phyloP scores from a whole-genome alignment of 2,797 vertebrate species.

The Scolopax rusticola region DNA sequence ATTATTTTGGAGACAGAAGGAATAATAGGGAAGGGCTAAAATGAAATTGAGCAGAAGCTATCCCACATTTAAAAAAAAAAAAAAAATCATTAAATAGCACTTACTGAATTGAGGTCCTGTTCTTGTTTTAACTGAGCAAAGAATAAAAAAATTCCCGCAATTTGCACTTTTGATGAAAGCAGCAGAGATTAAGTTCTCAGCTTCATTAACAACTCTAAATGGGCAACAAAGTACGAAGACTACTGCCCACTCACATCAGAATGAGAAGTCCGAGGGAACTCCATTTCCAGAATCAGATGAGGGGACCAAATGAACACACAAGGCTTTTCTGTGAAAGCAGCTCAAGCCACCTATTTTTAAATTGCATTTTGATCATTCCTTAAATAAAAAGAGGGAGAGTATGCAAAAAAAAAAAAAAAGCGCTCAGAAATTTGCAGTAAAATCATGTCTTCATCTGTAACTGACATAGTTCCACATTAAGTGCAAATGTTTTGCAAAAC shows the following conservation, averaged over 20 bases:
- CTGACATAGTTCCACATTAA: slow-evolving; percentile 77
- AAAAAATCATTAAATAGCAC: background rate
- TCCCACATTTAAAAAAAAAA: background rate
- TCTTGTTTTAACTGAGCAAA: slow-evolving; percentile 36
- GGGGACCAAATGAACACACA: slow-evolving; percentile 32
- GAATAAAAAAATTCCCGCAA: slow-evolving; percentile 35
- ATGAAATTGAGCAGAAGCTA: background rate
- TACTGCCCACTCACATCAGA: slow-evolving; percentile 29
- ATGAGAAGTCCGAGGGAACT: slow-evolving; percentile 45
- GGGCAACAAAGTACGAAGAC: slow-evolving; percentile 39
- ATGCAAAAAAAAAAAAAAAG: background rate
- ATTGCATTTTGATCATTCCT: slow-evolving; percentile 56
- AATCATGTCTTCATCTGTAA: slow-evolving; percentile 68
- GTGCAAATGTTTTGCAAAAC: slow-evolving; percentile 80
- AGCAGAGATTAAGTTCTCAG: background rate
- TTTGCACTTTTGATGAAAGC: slow-evolving; percentile 27
- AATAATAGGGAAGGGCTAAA: background rate
- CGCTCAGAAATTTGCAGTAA: slow-evolving; percentile 65
- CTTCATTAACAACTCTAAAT: slow-evolving; percentile 13
- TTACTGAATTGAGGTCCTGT: slow-evolving; percentile 16
- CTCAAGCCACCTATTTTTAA: slow-evolving; percentile 47
- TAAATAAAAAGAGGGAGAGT: slow-evolving; percentile 55
- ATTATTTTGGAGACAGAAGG: background rate
- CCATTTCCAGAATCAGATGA: slow-evolving; percentile 41
- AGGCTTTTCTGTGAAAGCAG: slow-evolving; percentile 54